Conservation (phyloP, 2,113 vertebrate genomes). For the Heteronetta atricapilla region DNA sequence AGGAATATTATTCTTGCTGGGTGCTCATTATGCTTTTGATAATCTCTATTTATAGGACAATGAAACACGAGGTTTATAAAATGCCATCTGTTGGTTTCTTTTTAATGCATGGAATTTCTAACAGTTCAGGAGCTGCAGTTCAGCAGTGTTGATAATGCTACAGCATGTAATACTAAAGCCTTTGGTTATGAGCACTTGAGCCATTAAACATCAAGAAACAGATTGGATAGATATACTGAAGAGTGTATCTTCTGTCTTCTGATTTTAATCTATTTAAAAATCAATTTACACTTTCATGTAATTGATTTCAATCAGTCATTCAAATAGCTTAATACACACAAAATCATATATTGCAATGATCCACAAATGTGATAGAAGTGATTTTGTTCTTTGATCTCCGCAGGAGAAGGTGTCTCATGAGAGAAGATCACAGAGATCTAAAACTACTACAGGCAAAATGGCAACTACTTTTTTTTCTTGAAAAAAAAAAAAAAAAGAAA, state of each 20-base stretch:
- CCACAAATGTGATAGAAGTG: neutral
- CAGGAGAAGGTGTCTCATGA: neutral
- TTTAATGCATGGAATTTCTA: conserved; percentile 49
- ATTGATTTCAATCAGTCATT: neutral
- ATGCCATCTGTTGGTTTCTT: conserved; percentile 58
- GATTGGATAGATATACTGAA: neutral
- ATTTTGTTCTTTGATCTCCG: conserved; percentile 42
- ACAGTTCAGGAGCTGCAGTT: conserved; percentile 8
- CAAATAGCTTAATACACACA: neutral
- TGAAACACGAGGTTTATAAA: conserved; percentile 59
- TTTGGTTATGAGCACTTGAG: neutral
- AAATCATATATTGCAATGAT: neutral
- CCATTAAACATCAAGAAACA: conserved; percentile 12
- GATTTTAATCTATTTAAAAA: conserved; percentile 7
- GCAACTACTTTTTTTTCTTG: neutral
- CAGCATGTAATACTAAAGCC: neutral
- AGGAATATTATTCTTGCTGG: conserved; percentile 50
- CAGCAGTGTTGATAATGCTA: neutral
- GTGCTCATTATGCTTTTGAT: conserved; percentile 42
- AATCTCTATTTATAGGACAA: conserved; percentile 59
- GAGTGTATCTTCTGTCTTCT: neutral
- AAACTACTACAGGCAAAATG: neutral
- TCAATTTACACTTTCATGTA: neutral
- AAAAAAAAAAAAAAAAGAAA: neutral
- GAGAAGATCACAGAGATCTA: neutral